Evolutionary conservation across 2,113 vertebrate species (phyloP).

Genomic region (Xenus cinereus): DNA sequence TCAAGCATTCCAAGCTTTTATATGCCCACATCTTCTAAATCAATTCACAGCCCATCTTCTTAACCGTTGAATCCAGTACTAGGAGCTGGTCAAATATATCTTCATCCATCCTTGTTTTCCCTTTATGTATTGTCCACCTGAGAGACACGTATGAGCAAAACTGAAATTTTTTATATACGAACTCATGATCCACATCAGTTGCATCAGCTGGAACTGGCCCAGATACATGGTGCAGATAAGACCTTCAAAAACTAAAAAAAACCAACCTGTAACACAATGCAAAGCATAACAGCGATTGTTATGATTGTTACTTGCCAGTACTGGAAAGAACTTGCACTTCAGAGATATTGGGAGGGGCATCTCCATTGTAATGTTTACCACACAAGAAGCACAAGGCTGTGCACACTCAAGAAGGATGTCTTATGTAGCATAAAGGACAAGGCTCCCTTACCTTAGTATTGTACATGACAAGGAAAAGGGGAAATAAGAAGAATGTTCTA

Average conservation of each 20-base stretch:
- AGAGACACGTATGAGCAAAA: constrained; percentile 54
- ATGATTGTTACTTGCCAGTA: constrained; percentile 37
- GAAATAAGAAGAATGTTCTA: constrained; percentile 26
- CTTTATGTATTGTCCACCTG: constrained; percentile 2
- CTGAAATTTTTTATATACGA: constrained; percentile 65
- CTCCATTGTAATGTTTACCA: constrained; percentile 34
- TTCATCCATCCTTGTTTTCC: constrained; percentile 41
- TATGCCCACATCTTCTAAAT: constrained; percentile 60
- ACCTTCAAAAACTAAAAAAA: constrained; percentile 43
- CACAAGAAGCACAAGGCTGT: constrained; percentile 71
- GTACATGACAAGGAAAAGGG: constrained; percentile 12
- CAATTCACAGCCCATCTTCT: constrained; percentile 46
- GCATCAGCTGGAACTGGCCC: constrained; percentile 67
- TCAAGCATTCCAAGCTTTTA: constrained; percentile 76
- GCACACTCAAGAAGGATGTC: constrained; percentile 49
- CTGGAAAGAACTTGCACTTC: constrained; percentile 54
- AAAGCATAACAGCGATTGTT: constrained; percentile 15
- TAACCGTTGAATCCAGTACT: constrained; percentile 25
- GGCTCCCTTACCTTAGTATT: constrained; percentile 19
- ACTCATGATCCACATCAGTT: constrained; percentile 57
- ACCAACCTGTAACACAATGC: constrained; percentile 17
- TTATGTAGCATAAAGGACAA: constrained; percentile 57
- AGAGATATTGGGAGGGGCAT: constrained; percentile 26
- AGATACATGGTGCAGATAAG: constrained; percentile 67
- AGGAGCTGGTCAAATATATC: constrained; percentile 50